Conservation (phyloP, 2,888 invertebrate species). For the Nephrotoma guestfalica region DNA sequence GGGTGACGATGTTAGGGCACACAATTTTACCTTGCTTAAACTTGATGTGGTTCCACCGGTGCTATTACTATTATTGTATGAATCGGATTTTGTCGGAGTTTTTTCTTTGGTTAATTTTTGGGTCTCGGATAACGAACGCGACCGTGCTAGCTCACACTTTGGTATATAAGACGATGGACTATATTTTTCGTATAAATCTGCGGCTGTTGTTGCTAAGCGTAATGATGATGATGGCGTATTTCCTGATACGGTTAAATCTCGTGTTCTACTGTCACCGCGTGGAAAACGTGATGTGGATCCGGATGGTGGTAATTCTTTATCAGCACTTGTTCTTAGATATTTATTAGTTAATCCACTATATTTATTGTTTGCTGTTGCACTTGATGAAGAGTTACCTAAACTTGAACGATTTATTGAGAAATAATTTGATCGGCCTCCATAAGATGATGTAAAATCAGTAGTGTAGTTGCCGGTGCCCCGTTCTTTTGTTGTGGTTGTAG, state of each 20-base stretch:
- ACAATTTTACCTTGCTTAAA: constrained; percentile 14
- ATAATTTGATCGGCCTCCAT: constrained; percentile 22
- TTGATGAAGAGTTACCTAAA: constrained; percentile 10
- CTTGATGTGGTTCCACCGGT: constrained; percentile 8
- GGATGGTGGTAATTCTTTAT: constrained; percentile 9
- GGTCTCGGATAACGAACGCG: constrained; percentile 30
- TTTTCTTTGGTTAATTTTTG: constrained; percentile 10
- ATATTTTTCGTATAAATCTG: constrained; percentile 60
- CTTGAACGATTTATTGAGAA: constrained; percentile 15
- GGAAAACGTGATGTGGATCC: background rate
- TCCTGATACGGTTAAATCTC: constrained; percentile 18
- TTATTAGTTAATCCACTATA: constrained; percentile 30
- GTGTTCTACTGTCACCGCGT: constrained; percentile 11
- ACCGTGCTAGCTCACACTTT: constrained; percentile 34
- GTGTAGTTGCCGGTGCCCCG: constrained; percentile 11
- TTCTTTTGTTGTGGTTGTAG: constrained; percentile 15
- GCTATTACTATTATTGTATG: constrained; percentile 7
- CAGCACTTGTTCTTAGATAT: constrained; percentile 13
- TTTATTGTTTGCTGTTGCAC: constrained; percentile 28
- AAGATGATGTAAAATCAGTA: constrained; percentile 17
- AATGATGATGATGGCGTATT: constrained; percentile 31
- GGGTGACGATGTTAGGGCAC: constrained; percentile 9
- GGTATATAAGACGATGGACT: constrained; percentile 62
- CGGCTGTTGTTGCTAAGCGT: constrained; percentile 41
- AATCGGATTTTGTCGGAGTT: background rate